Conservation (phyloP, 2,113 vertebrate genomes). For the Sus scrofa region DNA sequence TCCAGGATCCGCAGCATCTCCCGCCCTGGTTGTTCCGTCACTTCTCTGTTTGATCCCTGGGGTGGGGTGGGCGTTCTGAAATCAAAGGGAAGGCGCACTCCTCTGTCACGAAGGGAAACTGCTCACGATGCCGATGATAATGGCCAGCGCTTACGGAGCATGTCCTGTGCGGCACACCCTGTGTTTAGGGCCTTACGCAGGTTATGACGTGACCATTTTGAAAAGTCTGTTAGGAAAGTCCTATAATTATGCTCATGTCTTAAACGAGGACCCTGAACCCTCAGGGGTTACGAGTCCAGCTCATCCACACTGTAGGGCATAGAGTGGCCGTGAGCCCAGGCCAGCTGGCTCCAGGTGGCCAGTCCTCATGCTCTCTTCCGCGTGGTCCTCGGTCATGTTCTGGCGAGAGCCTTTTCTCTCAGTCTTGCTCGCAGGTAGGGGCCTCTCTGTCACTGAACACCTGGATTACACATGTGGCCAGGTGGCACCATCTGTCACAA, state of each 20-base stretch:
- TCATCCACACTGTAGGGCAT: background rate
- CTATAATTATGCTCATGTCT: background rate
- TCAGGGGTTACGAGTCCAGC: background rate
- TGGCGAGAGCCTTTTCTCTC: background rate
- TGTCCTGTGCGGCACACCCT: background rate
- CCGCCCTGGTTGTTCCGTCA: background rate
- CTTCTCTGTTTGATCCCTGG: background rate
- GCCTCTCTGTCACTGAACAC: background rate
- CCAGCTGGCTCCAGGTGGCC: background rate
- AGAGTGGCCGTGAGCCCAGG: background rate
- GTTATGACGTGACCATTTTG: background rate
- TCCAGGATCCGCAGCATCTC: background rate
- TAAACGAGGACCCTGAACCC: background rate
- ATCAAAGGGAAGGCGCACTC: background rate
- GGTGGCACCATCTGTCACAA: constrained; percentile 22
- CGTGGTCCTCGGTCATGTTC: background rate
- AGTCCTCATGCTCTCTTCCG: background rate
- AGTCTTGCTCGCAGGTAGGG: background rate
- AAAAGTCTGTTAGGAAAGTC: background rate
- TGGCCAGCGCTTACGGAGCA: too few species aligned
- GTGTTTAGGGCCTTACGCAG: background rate
- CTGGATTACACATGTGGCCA: background rate
- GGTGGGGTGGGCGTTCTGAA: background rate
- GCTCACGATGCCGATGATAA: background rate
- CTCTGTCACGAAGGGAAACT: background rate